phyloP scores from a whole-genome alignment of 2,888 invertebrate species.

The Tipula unca region DNA sequence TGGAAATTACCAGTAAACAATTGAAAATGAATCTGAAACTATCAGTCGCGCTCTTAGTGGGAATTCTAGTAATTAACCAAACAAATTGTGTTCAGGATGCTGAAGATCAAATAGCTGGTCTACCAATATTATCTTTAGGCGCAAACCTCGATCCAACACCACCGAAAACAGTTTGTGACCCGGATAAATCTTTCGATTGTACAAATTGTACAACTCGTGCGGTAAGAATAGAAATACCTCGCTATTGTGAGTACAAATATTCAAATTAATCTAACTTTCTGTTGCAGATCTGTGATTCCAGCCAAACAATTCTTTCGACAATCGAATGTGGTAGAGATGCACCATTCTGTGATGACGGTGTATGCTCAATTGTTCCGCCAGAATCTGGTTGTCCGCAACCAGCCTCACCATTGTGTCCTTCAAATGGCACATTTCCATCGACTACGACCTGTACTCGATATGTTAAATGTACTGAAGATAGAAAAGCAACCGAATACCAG shows the following conservation, averaged over 20 bases:
- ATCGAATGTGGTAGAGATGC: not conserved
- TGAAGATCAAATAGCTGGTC: not conserved
- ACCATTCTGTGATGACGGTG: not conserved
- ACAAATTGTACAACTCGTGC: not conserved
- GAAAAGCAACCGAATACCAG: conserved; percentile 19
- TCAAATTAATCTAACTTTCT: not conserved
- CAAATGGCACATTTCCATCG: not conserved
- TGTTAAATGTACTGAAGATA: conserved; percentile 33
- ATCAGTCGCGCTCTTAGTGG: not conserved
- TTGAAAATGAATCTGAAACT: not conserved
- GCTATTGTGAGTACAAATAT: too few species aligned
- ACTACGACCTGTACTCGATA: not conserved
- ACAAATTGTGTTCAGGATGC: not conserved
- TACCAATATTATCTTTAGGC: not conserved
- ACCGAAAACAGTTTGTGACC: not conserved
- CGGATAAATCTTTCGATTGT: not conserved
- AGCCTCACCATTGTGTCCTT: not conserved
- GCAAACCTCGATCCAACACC: not conserved
- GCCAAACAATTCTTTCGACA: not conserved
- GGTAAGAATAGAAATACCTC: not conserved
- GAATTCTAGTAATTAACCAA: not conserved
- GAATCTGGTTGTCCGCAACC: not conserved
- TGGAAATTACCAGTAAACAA: not conserved
- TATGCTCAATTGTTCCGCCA: not conserved
- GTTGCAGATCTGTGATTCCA: not conserved